Percentiles rank a stretch among this genome's conserved stretches.
phyloP scores from a whole-genome alignment of 1,140 invertebrate species.

The Drosophila nikananu region DNA sequence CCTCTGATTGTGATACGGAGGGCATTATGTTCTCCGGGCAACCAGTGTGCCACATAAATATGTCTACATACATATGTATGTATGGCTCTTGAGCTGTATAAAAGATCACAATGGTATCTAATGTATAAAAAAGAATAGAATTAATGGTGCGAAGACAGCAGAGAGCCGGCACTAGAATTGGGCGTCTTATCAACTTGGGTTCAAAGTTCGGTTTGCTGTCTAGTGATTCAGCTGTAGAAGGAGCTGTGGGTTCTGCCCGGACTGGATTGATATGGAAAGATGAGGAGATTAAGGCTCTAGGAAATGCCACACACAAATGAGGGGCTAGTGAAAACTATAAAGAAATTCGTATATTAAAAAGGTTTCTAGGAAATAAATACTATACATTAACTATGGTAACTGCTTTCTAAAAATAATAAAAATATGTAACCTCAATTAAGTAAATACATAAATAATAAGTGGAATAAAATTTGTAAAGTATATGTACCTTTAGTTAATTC shows the following conservation, averaged over 20 bases:
- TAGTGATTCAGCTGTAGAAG: conserved; percentile 8
- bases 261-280: neutral
- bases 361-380: neutral
- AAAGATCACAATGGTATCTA: conserved; percentile 10
- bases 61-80: neutral
- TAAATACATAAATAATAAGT: neutral
- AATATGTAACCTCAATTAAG: neutral
- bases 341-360: neutral
- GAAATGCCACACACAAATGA: neutral
- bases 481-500: neutral
- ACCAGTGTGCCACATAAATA: conserved; percentile 10
- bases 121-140: neutral
- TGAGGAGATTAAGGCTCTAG: conserved; percentile 7
- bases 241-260: neutral
- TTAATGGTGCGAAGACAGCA: conserved; percentile 1
- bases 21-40: conserved; percentile 20
- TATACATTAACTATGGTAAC: neutral
- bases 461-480: neutral
- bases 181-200: conserved; percentile 13
- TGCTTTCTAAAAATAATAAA: neutral
- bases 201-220: conserved; percentile 28
- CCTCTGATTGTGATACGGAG: conserved; percentile 26
- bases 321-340: too few relatives aligned
- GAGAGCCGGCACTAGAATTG: conserved; percentile 2
- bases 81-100: neutral